These are phyloP conservation scores for Propsilocerus akamusi DNA, from an alignment of 1,140 invertebrate genomes.

Conservation along the genomic window DNA sequence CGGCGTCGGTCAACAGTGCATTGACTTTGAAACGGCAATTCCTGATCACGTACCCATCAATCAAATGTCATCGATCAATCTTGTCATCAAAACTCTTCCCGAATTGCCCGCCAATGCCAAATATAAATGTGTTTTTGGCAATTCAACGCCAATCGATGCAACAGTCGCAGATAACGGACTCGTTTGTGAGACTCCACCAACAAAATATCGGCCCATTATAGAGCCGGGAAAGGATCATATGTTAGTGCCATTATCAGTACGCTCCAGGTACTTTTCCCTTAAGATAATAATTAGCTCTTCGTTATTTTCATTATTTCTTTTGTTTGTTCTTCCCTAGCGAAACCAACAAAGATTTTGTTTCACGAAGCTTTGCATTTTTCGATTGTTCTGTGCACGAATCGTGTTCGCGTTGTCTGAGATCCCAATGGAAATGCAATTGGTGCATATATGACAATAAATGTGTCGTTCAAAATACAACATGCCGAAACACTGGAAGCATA, in stretches of 20 bases:
- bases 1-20: conserved; percentile 81
- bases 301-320: not conserved
- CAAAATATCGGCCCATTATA: conserved; percentile 59
- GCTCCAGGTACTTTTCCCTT: conserved; percentile 31
- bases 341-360: conserved; percentile 91
- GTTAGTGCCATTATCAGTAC: conserved; percentile 76
- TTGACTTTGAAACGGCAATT: conserved; percentile 83
- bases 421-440: conserved; percentile 88
- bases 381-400: conserved; percentile 79
- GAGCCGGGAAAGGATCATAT: conserved; percentile 70
- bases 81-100: conserved; percentile 76
- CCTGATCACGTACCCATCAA: conserved; percentile 78
- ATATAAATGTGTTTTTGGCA: conserved; percentile 84
- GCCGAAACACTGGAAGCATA: conserved; percentile 50
- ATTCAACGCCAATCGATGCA: conserved; percentile 69
- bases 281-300: not conserved
- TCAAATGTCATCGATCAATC: conserved; percentile 63
- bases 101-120: conserved; percentile 74
- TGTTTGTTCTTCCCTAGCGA: conserved; percentile 25
- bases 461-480: conserved; percentile 66
- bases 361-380: conserved; percentile 81
- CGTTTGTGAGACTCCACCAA: conserved; percentile 65
- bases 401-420: conserved; percentile 69
- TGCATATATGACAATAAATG: conserved; percentile 92
- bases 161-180: conserved; percentile 59